phyloP scores from a whole-genome alignment of 2,888 invertebrate genomes.

The Phanerotoma sp. region DNA sequence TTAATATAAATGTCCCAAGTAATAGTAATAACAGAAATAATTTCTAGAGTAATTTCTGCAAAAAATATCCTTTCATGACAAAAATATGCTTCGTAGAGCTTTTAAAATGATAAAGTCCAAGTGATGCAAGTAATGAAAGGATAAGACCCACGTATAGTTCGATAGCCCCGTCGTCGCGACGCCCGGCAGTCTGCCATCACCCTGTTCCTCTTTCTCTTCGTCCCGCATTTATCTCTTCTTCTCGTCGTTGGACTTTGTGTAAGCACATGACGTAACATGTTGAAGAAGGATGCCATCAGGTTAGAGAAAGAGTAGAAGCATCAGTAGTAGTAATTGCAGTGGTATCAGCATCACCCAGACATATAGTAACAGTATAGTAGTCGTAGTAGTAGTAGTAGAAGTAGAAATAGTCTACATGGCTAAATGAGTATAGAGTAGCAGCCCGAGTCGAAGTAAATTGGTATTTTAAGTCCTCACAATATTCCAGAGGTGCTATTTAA shows the following conservation, averaged over 20 bases:
- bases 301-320: not conserved
- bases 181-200: constrained; percentile 55
- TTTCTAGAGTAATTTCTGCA: no score
- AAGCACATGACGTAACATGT: constrained; percentile 25
- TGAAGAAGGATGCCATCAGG: not conserved
- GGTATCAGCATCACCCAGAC: not conserved
- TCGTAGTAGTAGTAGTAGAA: not conserved
- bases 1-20: no score
- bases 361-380: not conserved
- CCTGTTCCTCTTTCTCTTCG: constrained; percentile 26
- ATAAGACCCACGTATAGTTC: constrained; percentile 45
- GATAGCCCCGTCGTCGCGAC: constrained; percentile 51
- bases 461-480: no score
- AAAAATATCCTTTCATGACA: no score
- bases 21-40: no score
- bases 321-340: not conserved
- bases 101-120: no score
- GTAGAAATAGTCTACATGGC: constrained; percentile 15
- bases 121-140: constrained; percentile 27
- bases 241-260: constrained; percentile 20
- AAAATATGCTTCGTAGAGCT: no score
- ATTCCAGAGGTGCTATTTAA: no score
- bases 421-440: no score
- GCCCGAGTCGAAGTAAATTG: no score
- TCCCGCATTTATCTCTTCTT: constrained; percentile 32